Evolutionary conservation across 1,140 invertebrate genomes (phyloP).

Genomic region (Trypoxylus dichotomus): DNA sequence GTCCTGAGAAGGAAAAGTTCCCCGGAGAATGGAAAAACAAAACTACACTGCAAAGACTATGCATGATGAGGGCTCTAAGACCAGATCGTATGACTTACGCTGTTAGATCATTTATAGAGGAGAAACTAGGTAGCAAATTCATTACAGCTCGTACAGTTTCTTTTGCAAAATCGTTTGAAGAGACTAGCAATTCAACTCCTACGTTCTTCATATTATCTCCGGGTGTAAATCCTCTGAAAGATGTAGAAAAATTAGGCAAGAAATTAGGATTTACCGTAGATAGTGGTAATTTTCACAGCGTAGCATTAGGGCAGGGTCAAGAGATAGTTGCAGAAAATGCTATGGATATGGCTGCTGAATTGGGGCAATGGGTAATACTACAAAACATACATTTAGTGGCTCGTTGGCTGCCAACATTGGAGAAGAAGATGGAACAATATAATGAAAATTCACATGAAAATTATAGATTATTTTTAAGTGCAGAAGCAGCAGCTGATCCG

Average conservation of each 20-base stretch:
- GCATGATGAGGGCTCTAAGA: conserved; percentile 87
- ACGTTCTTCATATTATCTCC: conserved; percentile 95
- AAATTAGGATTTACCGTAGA: conserved; percentile 81
- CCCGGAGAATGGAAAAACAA: conserved; percentile 98
- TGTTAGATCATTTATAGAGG: conserved; percentile 75
- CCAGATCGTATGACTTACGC: conserved; percentile 89
- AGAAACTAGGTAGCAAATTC: conserved; percentile 84
- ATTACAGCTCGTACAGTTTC: conserved; percentile 75
- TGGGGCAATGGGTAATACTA: conserved; percentile 91
- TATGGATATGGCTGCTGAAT: conserved; percentile 72
- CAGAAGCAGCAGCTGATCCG: conserved; percentile 61
- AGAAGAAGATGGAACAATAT: conserved; percentile 87
- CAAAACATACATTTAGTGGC: conserved; percentile 91
- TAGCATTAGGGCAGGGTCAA: conserved; percentile 93
- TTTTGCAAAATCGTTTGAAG: conserved; percentile 84
- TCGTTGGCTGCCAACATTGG: conserved; percentile 84
- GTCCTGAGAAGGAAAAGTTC: conserved; percentile 90
- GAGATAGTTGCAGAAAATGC: conserved; percentile 87
- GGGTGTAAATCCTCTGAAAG: conserved; percentile 92
- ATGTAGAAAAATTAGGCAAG: conserved; percentile 79
- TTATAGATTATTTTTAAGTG: conserved; percentile 68
- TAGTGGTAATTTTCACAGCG: conserved; percentile 85
- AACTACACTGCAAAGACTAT: conserved; percentile 81
- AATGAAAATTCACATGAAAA: conserved; percentile 69
- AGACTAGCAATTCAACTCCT: conserved; percentile 81